Evolutionary conservation across 1,140 invertebrate genomes (phyloP), one percentile per base, ranked within the genome.

Genomic region (Diorhabda carinulata): DNA sequence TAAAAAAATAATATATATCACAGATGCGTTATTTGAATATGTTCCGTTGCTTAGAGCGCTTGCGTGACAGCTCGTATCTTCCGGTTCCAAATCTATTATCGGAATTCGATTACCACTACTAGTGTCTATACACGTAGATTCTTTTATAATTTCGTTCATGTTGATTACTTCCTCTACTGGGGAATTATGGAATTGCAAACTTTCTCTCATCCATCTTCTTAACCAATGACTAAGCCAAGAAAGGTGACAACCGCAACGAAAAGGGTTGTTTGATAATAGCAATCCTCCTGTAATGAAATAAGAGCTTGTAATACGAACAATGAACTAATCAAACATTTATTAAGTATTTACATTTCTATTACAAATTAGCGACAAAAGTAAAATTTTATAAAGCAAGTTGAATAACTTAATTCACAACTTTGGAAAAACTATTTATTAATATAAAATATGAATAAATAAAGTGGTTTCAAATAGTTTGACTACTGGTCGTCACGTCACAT

Each of bases 201-300:
- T 92, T 77, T 94, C 92, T 5, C 91, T 82, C 3, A 92, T 83
- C 93, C 93, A 95, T 45, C 93, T 85, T n/a, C 93, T 84, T 61
- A 95, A 82, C 94, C 94, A 96, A 60, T 92, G 86, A 2, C 93
- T 93, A 42, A 95, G 85, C 93, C 94, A 96, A 4, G 94, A 91
- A 52, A 95, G 83, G 59, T 92, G 91, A 78, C 94, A 96, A 72
- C 94, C 93, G 75, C 94, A 96, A 25, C 88, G 86, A 77, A 94
- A 86, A 0, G 92, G 92, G 82, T 96, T 96, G 57, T 91, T 90
- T 5, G 91, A 88, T 69, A 95, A 85, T 44, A 91, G 87, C 60
- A 96, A 81, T 9, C 94, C 93, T 77, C 94, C 94, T 93, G 84
- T 68, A 79, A 52, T 52, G n/a, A 6, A 52, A 52, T 2, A 25